Evolutionary conservation across 2,888 invertebrate species (phyloP).

Genomic region (Caenorhabditis japonica): DNA sequence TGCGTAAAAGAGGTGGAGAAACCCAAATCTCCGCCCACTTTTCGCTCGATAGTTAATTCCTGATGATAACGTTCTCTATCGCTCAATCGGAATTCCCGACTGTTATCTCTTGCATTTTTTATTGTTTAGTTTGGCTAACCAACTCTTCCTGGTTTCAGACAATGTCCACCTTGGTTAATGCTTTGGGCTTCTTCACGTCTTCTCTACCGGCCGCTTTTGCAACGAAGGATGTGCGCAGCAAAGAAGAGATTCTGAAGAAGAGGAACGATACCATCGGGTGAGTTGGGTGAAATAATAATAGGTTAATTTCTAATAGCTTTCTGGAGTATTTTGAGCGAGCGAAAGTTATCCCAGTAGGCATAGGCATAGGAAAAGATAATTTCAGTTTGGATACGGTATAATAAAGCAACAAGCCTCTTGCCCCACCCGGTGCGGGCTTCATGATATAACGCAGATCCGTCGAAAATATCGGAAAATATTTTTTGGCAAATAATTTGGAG

Average conservation of each 20-base stretch:
- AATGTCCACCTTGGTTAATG: constrained; percentile 56
- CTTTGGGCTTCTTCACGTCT: constrained; percentile 60
- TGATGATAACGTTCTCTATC: constrained; percentile 15
- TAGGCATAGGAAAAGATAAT: too few relatives aligned
- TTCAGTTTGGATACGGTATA: too few relatives aligned
- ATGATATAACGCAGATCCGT: too few relatives aligned
- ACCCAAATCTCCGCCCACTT: constrained; percentile 23
- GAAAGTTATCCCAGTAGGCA: too few relatives aligned
- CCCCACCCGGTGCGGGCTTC: too few relatives aligned
- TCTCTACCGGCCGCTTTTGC: constrained; percentile 26
- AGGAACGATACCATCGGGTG: constrained; percentile 68
- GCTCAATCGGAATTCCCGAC: constrained; percentile 1
- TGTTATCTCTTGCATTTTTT: constrained; percentile 2
- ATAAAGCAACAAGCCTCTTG: too few relatives aligned
- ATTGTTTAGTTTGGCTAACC: not conserved
- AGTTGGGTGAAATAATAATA: not conserved
- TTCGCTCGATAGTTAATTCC: constrained; percentile 29
- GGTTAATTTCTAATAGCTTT: too few relatives aligned
- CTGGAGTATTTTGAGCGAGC: too few relatives aligned
- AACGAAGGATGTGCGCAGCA: constrained; percentile 48
- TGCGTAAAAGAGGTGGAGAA: constrained; percentile 11
- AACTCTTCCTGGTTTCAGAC: not conserved
- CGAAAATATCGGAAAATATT: too few relatives aligned
- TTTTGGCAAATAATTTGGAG: too few relatives aligned
- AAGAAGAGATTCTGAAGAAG: constrained; percentile 66